phyloP scores from a whole-genome alignment of 2,113 vertebrate genomes.

The Paratilapia polleni region DNA sequence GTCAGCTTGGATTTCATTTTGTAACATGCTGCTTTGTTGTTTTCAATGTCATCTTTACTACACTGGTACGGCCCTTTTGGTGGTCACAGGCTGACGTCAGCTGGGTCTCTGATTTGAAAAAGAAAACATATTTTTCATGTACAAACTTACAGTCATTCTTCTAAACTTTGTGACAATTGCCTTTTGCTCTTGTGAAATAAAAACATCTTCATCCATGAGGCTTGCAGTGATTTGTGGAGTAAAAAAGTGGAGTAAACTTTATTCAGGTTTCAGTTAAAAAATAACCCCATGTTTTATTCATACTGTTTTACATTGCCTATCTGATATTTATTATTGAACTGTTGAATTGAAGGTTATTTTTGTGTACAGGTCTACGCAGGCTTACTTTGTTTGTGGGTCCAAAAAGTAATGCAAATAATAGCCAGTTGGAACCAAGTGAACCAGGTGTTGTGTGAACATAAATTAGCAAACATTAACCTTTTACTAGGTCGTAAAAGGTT shows the following conservation, averaged over 20 bases:
- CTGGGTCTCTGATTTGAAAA: neutral
- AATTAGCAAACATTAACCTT: neutral
- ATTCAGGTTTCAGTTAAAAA: neutral
- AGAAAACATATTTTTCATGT: conserved; percentile 13
- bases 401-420: too few relatives aligned
- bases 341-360: too few relatives aligned
- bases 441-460: neutral
- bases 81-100: neutral
- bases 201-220: conserved; percentile 6
- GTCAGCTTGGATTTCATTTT: neutral
- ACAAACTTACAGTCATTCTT: conserved; percentile 13
- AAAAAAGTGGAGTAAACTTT: neutral
- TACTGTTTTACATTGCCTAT: neutral
- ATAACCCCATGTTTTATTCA: too few relatives aligned
- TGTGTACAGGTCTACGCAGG: too few relatives aligned
- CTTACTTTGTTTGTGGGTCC: too few relatives aligned
- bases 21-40: conserved; percentile 22
- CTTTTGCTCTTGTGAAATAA: conserved; percentile 38
- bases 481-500: neutral
- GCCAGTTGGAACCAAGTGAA: too few relatives aligned
- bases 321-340: neutral
- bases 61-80: neutral
- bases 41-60: neutral
- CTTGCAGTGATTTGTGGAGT: neutral
- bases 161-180: conserved; percentile 27